Evolutionary conservation across 2,797 vertebrate species (phyloP), one percentile per base, ranked within the genome.

Genomic region (Tinamus major): DNA sequence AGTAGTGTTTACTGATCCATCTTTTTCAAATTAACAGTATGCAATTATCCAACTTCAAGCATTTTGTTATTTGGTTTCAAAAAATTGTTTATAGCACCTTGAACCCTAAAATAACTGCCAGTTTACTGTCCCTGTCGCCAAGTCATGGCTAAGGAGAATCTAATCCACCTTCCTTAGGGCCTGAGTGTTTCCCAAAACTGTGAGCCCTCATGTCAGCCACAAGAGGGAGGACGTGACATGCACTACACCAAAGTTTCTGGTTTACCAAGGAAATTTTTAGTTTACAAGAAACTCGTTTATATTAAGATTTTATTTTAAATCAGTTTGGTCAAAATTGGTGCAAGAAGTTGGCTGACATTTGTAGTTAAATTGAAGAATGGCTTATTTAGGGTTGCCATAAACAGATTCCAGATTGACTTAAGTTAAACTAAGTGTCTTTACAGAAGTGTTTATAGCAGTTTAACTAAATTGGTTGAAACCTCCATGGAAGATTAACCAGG

Each of bases 151-250:
- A 5, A 37, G 64, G 29, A 20, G n/a, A 39, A 35, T 13, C 39
- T 3, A 5, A 39, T 15, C 9, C 53, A 9, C 9, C 58, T 42
- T 11, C 31, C 20, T n/a, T n/a, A 12, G 41, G 83, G 62, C 37
- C 69, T 48, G 14, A 18, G 5, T 9, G 21, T 7, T 70, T 8
- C 10, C 49, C 65, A 13, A 16, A n/a, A 1, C 79, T 78, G 77
- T 42, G 9, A 31, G 51, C 65, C 18, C 69, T 29, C n/a, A 1
- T 0, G 26, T 11, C 72, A 23, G 48, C 94, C 97, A 77, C 84
- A 48, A 96, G 96, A 95, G 96, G 97, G 96, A 85, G 86, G 71
- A 85, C 89, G 59, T 13, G 92, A 41, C 87, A 58, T 65, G 85
- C 69, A 33, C n/a, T 27, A 55, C 6, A 1, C 51, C 1, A 11